Percentiles rank a stretch among this genome's conserved stretches.
Evolutionary conservation across 2,888 invertebrate species (phyloP).

Genomic region (Synergus gifuensis): DNA sequence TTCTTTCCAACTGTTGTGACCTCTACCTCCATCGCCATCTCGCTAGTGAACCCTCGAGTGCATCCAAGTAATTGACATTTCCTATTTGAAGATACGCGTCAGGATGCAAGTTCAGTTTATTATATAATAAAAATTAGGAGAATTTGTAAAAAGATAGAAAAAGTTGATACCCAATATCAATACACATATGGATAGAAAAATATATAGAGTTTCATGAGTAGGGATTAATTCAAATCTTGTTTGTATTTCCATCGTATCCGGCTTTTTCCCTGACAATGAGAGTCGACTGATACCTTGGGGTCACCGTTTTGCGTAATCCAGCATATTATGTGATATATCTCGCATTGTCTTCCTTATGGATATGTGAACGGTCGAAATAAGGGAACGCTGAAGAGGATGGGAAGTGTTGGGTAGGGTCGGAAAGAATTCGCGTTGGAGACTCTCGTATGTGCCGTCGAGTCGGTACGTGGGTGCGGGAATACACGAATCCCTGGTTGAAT

Average conservation of each 20-base stretch:
- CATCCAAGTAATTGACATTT: not conserved
- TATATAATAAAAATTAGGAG: no score
- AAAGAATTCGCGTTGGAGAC: constrained; percentile 59
- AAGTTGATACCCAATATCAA: no score
- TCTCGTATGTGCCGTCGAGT: not conserved
- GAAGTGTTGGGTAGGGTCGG: constrained; percentile 58
- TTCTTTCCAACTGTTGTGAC: constrained; percentile 55
- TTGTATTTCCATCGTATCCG: no score
- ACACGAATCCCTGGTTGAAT: constrained; percentile 57
- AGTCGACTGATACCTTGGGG: not conserved
- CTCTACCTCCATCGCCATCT: constrained; percentile 41
- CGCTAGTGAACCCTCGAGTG: not conserved
- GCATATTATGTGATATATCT: constrained; percentile 32
- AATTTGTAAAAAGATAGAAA: no score
- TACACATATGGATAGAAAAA: no score
- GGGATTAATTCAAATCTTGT: no score
- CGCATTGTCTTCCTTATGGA: constrained; percentile 24
- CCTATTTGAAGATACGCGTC: not conserved
- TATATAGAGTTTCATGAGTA: no score
- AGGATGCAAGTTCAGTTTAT: not conserved
- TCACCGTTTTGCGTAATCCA: constrained; percentile 23
- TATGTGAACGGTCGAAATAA: constrained; percentile 54
- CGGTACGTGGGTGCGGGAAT: constrained; percentile 37
- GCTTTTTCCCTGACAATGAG: no score
- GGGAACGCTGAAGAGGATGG: constrained; percentile 58